Base-by-base conservation (phyloP, 2,113 vertebrate genomes). In the Daphoenositta chrysoptera region DNA sequence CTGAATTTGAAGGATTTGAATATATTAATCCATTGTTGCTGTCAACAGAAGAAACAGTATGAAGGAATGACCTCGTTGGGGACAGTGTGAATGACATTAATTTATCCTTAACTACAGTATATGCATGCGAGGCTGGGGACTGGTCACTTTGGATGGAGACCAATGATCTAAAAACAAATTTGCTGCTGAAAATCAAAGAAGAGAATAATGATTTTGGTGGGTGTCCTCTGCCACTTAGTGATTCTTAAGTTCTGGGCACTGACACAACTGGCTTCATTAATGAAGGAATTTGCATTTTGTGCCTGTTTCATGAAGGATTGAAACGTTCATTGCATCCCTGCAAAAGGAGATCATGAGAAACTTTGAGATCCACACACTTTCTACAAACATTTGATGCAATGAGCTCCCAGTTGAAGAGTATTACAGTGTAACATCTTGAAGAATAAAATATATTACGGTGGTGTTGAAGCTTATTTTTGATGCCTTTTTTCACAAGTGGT, bases 11-110 rank as follows among this genome's bases (percentile, higher is more conserved):
- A 97, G 99, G 99, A 83, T 99, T 99, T 69, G 99, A 99, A 97
- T 99, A 99, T 96, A 99, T 99, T 97, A 99, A 99, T 96, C 99
- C 99, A 3, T 97, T 99, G 96, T 98, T 99, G 98, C 98, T 99
- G 83, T 99, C 99, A 94, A 97, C 98, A 11, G 99, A 99, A 93
- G 99, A 99, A 97, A 98, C 99, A 2, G 98, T 99, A 99, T 99
- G 99, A 99, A 97, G 98, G 95, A 96, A 51, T 53, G 68, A 75
- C 84, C 35, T 77, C 94, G 20, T 24, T 39, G 75, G 77, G 97
- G 97, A 94, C 95, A 87, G n/a, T 82, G 91, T 83, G 96, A 97
- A 87, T 90, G 97, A 96, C 97, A 96, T 97, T 95, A 91, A 95
- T 97, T 97, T 97, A 96, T 81, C 97, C 97, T 93, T 97, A 95